Conservation (phyloP, 2,888 invertebrate species). For the Smittia sp. region DNA sequence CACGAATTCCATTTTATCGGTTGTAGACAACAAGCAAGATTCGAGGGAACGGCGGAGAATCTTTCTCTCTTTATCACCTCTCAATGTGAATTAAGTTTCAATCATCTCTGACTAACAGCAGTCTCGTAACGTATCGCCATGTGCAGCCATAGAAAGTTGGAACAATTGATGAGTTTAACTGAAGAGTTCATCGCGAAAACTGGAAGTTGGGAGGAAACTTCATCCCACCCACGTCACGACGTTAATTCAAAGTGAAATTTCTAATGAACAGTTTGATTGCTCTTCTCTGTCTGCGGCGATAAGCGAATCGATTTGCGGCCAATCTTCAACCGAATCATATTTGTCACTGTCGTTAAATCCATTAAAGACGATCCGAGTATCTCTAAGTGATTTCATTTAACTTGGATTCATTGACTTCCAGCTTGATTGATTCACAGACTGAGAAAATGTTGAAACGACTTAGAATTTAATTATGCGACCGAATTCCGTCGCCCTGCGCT, state of each 20-base stretch:
- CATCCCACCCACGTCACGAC: neutral
- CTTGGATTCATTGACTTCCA: no score
- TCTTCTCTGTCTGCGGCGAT: neutral
- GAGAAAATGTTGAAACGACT: no score
- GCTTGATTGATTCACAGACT: no score
- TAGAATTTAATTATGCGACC: no score
- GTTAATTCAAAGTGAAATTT: conserved; percentile 1
- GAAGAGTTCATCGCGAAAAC: neutral
- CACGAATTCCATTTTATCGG: no score
- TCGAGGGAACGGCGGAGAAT: no score
- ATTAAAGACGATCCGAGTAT: no score
- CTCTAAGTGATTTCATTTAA: no score
- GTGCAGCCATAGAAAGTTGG: neutral
- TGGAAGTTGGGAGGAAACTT: no score
- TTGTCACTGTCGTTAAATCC: neutral
- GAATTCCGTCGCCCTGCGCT: no score
- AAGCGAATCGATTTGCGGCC: neutral
- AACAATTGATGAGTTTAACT: conserved; percentile 11
- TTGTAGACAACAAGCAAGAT: no score
- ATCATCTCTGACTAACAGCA: conserved; percentile 33
- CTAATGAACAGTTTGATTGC: conserved; percentile 30
- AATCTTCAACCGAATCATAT: conserved; percentile 15
- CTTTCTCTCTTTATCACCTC: conserved; percentile 34
- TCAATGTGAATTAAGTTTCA: conserved; percentile 38
- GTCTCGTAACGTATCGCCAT: conserved; percentile 7